Conservation (phyloP, 2,888 invertebrate genomes). For the Mermis nigrescens region DNA sequence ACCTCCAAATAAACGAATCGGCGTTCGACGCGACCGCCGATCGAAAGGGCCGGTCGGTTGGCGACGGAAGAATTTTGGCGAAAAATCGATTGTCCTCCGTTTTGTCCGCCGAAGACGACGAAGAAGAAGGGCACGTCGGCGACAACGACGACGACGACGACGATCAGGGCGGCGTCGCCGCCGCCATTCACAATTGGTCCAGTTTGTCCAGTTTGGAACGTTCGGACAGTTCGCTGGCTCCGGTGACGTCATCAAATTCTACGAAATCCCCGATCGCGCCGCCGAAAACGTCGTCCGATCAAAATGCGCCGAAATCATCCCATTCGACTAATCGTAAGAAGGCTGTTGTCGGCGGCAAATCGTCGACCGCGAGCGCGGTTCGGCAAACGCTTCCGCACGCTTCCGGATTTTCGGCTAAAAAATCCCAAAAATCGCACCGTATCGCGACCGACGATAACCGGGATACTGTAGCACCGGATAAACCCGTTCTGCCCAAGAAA, state of each 20-base stretch:
- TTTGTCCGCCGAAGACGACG: neutral
- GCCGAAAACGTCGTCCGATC: neutral
- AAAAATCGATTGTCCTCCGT: no score
- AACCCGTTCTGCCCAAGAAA: no score
- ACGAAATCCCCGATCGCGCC: no score
- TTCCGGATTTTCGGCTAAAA: no score
- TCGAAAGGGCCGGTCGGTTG: no score
- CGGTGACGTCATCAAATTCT: no score
- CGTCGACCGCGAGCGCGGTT: neutral
- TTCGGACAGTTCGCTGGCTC: neutral
- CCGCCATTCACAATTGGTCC: neutral
- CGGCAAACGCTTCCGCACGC: no score
- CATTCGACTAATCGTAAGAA: neutral
- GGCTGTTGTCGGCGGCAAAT: neutral
- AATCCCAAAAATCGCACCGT: no score
- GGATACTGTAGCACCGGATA: no score
- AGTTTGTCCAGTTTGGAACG: neutral
- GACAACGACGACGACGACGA: neutral
- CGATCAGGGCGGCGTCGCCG: neutral
- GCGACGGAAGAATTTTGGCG: no score
- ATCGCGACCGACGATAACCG: no score
- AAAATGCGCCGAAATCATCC: neutral
- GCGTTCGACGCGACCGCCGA: neutral
- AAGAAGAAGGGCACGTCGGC: neutral
- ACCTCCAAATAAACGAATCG: neutral